Conservation (phyloP, 2,888 invertebrate species). For the Ecliptopera silaceata region DNA sequence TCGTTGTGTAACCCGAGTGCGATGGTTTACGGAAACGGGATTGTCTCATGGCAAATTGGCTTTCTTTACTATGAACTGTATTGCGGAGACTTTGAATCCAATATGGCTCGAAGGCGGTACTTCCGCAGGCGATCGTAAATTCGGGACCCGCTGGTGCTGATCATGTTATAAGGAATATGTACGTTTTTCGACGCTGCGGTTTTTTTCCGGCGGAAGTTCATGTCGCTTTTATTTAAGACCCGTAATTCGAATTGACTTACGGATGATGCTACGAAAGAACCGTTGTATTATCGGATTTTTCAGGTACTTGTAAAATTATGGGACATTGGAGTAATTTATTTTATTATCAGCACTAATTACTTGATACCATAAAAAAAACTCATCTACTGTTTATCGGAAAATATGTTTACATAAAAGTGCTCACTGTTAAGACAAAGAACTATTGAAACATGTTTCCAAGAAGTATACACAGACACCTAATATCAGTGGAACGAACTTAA, state of each 20-base stretch:
- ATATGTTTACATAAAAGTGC: too few relatives aligned
- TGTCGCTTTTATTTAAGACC: too few relatives aligned
- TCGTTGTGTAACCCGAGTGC: slow-evolving; percentile 18
- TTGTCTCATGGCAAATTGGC: slow-evolving; percentile 4
- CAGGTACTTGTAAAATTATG: too few relatives aligned
- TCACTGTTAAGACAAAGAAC: too few relatives aligned
- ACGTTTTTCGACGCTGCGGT: neutral
- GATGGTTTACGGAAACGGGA: slow-evolving; percentile 34
- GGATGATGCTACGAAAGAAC: too few relatives aligned
- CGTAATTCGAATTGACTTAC: slow-evolving; percentile 33
- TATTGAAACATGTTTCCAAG: neutral
- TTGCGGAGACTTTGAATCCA: slow-evolving; percentile 1
- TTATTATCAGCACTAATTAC: too few relatives aligned
- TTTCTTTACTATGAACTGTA: slow-evolving; percentile 5
- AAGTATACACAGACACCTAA: neutral
- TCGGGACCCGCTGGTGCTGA: neutral
- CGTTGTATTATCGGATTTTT: too few relatives aligned
- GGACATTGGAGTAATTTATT: slow-evolving; percentile 44
- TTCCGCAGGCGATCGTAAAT: neutral
- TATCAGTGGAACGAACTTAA: neutral
- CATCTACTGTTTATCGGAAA: too few relatives aligned
- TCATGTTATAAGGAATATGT: neutral
- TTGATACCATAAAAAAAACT: too few relatives aligned
- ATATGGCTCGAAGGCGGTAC: neutral
- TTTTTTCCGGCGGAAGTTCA: slow-evolving; percentile 6